Conservation (phyloP, 2,113 vertebrate species). For the Numida meleagris region DNA sequence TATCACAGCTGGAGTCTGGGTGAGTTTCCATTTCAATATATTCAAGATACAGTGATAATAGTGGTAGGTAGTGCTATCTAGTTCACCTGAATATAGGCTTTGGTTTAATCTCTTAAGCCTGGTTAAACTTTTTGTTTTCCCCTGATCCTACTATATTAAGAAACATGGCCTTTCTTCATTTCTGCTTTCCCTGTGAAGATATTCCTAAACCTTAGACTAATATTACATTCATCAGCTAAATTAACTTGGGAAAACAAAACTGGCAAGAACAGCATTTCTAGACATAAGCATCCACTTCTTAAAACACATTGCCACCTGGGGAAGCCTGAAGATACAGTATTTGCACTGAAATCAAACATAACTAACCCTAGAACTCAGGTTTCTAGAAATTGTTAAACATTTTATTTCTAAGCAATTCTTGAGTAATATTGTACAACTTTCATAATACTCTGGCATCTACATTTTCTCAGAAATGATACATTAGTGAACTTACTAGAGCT, state of each 20-base stretch:
- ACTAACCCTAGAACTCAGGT: background rate
- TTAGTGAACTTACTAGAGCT: background rate
- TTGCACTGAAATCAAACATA: background rate
- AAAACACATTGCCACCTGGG: constrained; percentile 55
- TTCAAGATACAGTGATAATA: background rate
- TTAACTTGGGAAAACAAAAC: constrained; percentile 34
- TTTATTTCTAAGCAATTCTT: background rate
- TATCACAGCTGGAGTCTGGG: background rate
- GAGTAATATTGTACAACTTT: background rate
- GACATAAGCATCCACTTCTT: constrained; percentile 5
- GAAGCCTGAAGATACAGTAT: constrained; percentile 43
- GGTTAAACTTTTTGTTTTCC: background rate
- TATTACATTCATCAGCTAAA: background rate
- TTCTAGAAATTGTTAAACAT: background rate
- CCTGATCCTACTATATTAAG: background rate
- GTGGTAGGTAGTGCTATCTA: background rate
- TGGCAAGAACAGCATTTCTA: constrained; percentile 12
- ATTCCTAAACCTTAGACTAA: background rate
- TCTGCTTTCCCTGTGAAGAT: background rate
- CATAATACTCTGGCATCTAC: background rate
- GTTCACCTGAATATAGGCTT: background rate
- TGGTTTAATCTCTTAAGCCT: background rate
- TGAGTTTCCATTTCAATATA: background rate
- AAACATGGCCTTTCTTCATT: background rate
- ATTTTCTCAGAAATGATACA: background rate